Conservation (phyloP, 2,113 vertebrate species). For the Grammomys surdaster region DNA sequence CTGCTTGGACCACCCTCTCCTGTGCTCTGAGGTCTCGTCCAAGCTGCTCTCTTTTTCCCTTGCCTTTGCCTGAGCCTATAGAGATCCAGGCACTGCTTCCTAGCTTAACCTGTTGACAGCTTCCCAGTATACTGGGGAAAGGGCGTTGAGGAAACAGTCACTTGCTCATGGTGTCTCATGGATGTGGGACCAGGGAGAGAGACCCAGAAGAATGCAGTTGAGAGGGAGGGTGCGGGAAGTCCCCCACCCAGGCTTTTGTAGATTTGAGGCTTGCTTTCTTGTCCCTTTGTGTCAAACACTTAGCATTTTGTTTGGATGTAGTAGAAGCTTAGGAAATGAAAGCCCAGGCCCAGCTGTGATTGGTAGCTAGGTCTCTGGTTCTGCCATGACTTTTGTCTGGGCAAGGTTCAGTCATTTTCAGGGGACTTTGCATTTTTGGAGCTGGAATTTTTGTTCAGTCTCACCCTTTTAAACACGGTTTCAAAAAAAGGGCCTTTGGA, state of each 20-base stretch:
- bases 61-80: not conserved
- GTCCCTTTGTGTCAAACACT: not conserved
- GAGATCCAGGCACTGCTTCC: not conserved
- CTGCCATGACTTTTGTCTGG: conserved; percentile 12
- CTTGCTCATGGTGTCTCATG: not conserved
- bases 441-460: conserved; percentile 33
- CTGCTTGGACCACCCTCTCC: not conserved
- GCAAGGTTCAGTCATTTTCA: conserved; percentile 43
- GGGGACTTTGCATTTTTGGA: conserved; percentile 22
- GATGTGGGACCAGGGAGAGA: not conserved
- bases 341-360: not conserved
- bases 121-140: not conserved
- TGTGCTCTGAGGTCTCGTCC: not conserved
- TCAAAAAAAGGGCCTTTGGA: not conserved
- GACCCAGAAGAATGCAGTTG: not conserved
- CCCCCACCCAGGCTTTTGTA: not conserved
- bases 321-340: conserved; percentile 48
- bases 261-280: not conserved
- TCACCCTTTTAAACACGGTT: conserved; percentile 2
- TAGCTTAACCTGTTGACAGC: not conserved
- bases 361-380: conserved; percentile 10
- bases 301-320: not conserved
- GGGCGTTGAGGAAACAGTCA: not conserved
- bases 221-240: not conserved
- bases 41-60: not conserved